Percentiles rank a stretch among this genome's conserved stretches.
These are phyloP conservation scores for Aethes cnicana DNA, from an alignment of 2,888 invertebrate genomes.

Conservation along the genomic window DNA sequence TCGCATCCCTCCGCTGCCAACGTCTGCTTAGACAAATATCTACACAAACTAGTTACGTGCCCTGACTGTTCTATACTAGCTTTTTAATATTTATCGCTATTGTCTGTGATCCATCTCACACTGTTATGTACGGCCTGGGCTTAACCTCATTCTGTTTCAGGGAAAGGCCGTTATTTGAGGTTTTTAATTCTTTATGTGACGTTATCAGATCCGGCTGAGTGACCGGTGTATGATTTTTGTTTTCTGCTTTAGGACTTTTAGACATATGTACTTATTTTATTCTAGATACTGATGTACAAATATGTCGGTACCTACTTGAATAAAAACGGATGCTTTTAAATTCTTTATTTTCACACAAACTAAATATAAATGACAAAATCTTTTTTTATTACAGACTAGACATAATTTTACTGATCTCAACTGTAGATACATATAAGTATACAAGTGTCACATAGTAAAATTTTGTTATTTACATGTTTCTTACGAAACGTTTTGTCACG, in stretches of 20 bases:
- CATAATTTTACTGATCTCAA: no score
- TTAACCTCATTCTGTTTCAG: constrained; percentile 12
- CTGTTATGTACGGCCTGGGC: constrained; percentile 15
- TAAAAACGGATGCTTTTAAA: no score
- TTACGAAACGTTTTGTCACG: background rate
- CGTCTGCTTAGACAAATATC: constrained; percentile 78
- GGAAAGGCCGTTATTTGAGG: constrained; percentile 19
- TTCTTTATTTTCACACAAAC: no score
- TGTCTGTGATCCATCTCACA: constrained; percentile 45
- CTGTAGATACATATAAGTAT: no score
- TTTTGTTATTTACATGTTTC: no score
- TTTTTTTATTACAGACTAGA: no score
- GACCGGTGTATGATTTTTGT: background rate
- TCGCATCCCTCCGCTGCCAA: constrained; percentile 59
- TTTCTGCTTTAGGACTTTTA: background rate
- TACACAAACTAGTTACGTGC: constrained; percentile 77
- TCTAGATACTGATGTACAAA: no score
- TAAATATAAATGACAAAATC: no score
- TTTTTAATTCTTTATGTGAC: constrained; percentile 23
- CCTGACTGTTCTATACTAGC: constrained; percentile 62
- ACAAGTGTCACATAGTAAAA: no score
- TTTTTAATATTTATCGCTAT: constrained; percentile 67
- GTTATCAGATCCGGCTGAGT: constrained; percentile 1
- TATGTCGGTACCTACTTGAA: no score
- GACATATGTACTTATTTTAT: no score